Base-by-base conservation (phyloP, 2,888 invertebrate genomes). In the Escarpia spicata region DNA sequence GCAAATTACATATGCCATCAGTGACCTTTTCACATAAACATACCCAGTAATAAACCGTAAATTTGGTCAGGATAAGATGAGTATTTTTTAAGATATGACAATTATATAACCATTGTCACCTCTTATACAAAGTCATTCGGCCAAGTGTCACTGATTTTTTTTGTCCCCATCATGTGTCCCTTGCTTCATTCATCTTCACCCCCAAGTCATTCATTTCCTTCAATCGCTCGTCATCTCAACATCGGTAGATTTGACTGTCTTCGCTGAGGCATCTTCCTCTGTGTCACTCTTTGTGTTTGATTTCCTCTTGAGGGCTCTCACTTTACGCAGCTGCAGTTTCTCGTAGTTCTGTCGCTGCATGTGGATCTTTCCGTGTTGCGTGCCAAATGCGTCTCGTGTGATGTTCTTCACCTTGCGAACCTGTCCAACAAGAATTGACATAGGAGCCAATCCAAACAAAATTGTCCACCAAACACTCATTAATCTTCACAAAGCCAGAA, bases 331-430 rank as follows among this genome's bases (percentile, higher is more conserved):
- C 96, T 99, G 99, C 94, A 99, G 97, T 94, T 97, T 98, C 92
- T 97, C 97, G 60, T 99, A 97, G 95, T 98, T 98, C 96, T 99
- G 99, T 95, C 98, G 98, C 94, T 98, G 98, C 97, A 99, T 97
- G 96, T 99, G 99, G 93, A 99, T 98, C 92, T 99, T 98, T 90
- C 99, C 99, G 95, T 98, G 97, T 95, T 98, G 98, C 12, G 98
- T 98, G 92, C 99, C 99, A 95, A 99, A 98, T 3, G 97, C 97
- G 97, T 99, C 98, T 92, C 97, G 97, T 0, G 98, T 97, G 93
- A 99, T 97, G 96, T 99, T 99, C 97, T 99, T 99, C 97, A 98
- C 98, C 95, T 98, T 98, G 94, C 98, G 98, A 0, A 97, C 97
- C 97, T 97, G 95, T n/a, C 26, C 75, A 75, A 75, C n/a, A 75